These are phyloP conservation scores for Venustaconcha ellipsiformis DNA, from an alignment of 1,140 invertebrate species.

Conservation along the genomic window DNA sequence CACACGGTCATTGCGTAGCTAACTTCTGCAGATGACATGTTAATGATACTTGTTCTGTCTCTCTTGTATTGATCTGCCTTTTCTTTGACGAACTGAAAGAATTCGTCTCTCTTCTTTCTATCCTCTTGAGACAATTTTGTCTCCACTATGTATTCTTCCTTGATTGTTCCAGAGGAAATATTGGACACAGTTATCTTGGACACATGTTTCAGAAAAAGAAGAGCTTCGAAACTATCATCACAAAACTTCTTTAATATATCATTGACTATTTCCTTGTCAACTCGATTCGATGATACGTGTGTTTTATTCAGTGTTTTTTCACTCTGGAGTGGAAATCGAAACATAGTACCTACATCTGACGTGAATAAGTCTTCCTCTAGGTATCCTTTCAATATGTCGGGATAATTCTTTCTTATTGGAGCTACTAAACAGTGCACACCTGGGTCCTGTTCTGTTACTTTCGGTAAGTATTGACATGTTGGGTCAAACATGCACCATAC, in stretches of 20 bases:
- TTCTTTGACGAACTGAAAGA: constrained; percentile 7
- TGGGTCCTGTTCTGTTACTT: constrained; percentile 32
- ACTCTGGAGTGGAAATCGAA: constrained; percentile 41
- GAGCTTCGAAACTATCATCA: constrained; percentile 37
- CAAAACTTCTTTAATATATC: constrained; percentile 40
- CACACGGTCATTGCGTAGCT: constrained; percentile 22
- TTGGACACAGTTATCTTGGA: constrained; percentile 33
- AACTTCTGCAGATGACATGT: constrained; percentile 21
- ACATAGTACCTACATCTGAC: constrained; percentile 26
- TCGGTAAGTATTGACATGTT: constrained; percentile 43
- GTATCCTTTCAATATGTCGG: constrained; percentile 42
- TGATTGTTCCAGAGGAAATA: constrained; percentile 15
- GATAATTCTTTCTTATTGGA: constrained; percentile 27
- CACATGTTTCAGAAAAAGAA: constrained; percentile 50
- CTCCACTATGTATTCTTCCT: constrained; percentile 26
- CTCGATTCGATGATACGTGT: constrained; percentile 17
- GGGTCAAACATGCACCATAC: constrained; percentile 58
- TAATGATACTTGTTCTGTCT: not conserved
- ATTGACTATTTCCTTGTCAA: constrained; percentile 21
- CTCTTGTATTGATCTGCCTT: not conserved
- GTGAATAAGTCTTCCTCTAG: constrained; percentile 5
- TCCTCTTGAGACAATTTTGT: constrained; percentile 10
- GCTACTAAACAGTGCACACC: constrained; percentile 37
- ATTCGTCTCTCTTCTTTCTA: constrained; percentile 2
- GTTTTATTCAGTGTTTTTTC: constrained; percentile 36